A percentile compares a stretch with the other conserved stretches of the same genome.
phyloP scores from a whole-genome alignment of 2,797 vertebrate species.

The Enteromius mattozi region DNA sequence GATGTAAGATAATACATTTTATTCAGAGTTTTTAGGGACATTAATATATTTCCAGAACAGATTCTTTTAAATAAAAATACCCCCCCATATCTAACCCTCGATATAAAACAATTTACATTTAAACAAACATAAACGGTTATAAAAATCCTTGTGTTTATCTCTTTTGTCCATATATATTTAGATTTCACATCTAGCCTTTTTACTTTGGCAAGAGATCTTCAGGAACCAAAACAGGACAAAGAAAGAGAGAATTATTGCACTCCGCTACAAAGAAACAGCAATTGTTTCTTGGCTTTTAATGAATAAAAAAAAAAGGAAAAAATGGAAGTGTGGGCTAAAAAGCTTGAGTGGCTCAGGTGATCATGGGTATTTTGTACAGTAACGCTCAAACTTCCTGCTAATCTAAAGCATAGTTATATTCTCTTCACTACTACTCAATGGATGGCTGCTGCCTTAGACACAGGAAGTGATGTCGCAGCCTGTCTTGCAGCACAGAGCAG shows the following conservation, averaged over 20 bases:
- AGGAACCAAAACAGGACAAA: slow-evolving; percentile 39
- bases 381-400: slow-evolving; percentile 35
- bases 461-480: slow-evolving; percentile 24
- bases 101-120: slow-evolving; percentile 61
- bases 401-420: slow-evolving; percentile 9
- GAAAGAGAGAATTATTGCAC: slow-evolving; percentile 43
- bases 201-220: slow-evolving; percentile 54
- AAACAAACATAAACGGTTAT: slow-evolving; percentile 51
- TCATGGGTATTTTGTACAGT: slow-evolving; percentile 41
- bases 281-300: slow-evolving; percentile 35
- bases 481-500: slow-evolving; percentile 7
- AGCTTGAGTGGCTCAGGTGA: slow-evolving; percentile 43
- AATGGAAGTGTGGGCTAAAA: not conserved
- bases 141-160: slow-evolving; percentile 52
- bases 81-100: slow-evolving; percentile 27
- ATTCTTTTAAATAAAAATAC: slow-evolving; percentile 63
- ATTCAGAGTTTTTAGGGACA: slow-evolving; percentile 47
- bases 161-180: slow-evolving; percentile 37
- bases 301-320: not conserved
- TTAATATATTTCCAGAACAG: slow-evolving; percentile 55
- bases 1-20: slow-evolving; percentile 49
- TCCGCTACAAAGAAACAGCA: slow-evolving; percentile 45
- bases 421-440: not conserved
- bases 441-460: not conserved
- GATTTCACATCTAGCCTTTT: slow-evolving; percentile 39